These are phyloP conservation scores for Tor tambroides DNA, from an alignment of 2,113 vertebrate species.

Conservation along the genomic window DNA sequence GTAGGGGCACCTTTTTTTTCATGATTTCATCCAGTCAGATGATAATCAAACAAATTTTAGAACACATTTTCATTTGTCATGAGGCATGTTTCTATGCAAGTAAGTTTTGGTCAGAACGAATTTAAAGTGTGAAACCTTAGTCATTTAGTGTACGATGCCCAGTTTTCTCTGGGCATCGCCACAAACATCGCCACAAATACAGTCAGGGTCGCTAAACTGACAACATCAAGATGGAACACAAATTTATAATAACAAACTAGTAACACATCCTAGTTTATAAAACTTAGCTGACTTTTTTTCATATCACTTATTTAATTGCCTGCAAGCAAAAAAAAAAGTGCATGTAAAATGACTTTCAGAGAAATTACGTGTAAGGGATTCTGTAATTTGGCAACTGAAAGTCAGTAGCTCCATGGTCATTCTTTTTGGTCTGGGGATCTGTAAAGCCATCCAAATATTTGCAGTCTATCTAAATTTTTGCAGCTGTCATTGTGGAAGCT, in stretches of 20 bases:
- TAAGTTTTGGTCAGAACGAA: no score
- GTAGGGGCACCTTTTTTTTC: background rate
- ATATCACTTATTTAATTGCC: no score
- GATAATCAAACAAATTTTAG: background rate
- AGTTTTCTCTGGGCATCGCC: no score
- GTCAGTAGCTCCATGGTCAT: background rate
- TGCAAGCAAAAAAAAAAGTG: no score
- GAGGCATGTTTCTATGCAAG: no score
- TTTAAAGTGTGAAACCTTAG: no score
- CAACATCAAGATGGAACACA: background rate
- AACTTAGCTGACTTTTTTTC: no score
- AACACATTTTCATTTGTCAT: background rate
- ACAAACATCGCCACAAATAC: no score
- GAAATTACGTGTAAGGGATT: background rate
- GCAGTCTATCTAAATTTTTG: constrained; percentile 16
- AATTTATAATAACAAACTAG: background rate
- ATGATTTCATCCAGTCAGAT: background rate
- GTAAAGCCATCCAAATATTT: background rate
- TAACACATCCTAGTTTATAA: background rate
- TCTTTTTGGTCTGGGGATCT: background rate
- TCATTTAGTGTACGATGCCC: no score
- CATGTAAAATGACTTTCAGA: background rate
- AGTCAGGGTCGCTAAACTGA: background rate
- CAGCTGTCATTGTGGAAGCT: background rate
- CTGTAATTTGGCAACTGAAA: background rate